Evolutionary conservation across 1,140 invertebrate genomes (phyloP).

Genomic region (Heliconius eleuchia): DNA sequence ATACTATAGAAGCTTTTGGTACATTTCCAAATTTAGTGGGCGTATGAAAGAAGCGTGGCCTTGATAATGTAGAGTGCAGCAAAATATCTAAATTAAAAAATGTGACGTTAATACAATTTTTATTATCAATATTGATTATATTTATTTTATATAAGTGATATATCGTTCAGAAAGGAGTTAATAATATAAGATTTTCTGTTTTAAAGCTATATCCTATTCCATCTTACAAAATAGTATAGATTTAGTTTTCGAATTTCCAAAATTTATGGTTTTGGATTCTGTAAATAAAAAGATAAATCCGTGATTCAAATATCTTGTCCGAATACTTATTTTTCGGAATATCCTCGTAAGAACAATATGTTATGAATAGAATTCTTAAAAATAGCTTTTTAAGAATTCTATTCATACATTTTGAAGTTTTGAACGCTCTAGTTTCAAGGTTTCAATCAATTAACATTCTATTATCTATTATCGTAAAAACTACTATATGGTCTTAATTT

Average conservation of each 20-base stretch:
- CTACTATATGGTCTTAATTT: too few species aligned
- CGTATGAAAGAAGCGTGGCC: neutral
- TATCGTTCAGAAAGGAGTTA: neutral
- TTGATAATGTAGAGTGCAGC: constrained; percentile 22
- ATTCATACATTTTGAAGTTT: neutral
- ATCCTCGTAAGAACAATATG: neutral
- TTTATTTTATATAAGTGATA: neutral
- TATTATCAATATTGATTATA: neutral
- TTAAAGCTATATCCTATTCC: neutral
- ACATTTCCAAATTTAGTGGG: neutral
- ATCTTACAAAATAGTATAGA: too few species aligned
- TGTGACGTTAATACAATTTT: neutral
- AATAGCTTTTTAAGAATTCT: neutral
- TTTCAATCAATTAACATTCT: neutral
- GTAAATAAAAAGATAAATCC: too few species aligned
- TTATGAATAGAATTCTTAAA: neutral
- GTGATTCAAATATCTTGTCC: too few species aligned
- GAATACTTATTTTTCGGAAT: neutral
- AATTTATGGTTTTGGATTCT: too few species aligned
- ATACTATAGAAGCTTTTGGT: neutral
- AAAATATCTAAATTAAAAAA: neutral
- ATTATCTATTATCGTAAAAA: neutral
- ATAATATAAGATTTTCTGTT: neutral
- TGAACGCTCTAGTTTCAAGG: neutral
- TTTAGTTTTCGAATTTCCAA: too few species aligned